A percentile compares a stretch with the other conserved stretches of the same genome.
These are phyloP conservation scores for Neogobius melanostomus DNA, from an alignment of 2,113 vertebrate species.

Conservation along the genomic window DNA sequence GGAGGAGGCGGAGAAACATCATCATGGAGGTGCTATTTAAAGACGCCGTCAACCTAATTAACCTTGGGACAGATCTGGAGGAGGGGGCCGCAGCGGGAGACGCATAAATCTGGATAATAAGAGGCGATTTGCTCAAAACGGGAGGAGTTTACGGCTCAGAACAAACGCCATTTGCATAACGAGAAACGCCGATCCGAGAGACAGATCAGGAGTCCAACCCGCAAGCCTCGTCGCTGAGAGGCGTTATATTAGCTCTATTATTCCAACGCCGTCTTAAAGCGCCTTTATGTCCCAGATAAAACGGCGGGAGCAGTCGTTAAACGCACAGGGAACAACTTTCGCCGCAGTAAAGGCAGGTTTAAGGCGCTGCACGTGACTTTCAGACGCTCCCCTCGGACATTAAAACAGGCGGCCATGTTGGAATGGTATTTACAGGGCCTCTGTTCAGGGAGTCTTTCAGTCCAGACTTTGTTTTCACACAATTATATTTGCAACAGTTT, in stretches of 20 bases:
- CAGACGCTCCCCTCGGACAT: conserved; percentile 30
- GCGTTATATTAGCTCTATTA: too few species aligned
- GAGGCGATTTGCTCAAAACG: conserved; percentile 54
- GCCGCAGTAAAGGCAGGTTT: background rate
- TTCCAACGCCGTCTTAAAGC: background rate
- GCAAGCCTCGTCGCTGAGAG: background rate
- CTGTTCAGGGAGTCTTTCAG: too few species aligned
- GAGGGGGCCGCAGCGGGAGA: conserved; percentile 41
- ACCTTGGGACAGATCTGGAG: conserved; percentile 77
- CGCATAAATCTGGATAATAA: conserved; percentile 75
- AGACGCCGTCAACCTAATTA: conserved; percentile 82
- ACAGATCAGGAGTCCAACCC: background rate
- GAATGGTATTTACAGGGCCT: background rate
- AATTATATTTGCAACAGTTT: too few species aligned
- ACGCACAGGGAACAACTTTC: conserved; percentile 3
- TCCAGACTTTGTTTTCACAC: too few species aligned
- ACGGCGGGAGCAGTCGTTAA: background rate
- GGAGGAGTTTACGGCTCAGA: conserved; percentile 25
- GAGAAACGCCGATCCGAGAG: background rate
- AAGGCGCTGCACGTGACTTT: conserved; percentile 20
- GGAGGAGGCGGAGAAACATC: conserved; percentile 17
- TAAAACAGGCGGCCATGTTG: background rate
- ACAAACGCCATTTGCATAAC: background rate
- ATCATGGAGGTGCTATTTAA: conserved; percentile 76
- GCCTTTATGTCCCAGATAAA: conserved; percentile 3